These are phyloP conservation scores for Meloidogyne hapla DNA, from an alignment of 1,140 invertebrate species.

Conservation along the genomic window DNA sequence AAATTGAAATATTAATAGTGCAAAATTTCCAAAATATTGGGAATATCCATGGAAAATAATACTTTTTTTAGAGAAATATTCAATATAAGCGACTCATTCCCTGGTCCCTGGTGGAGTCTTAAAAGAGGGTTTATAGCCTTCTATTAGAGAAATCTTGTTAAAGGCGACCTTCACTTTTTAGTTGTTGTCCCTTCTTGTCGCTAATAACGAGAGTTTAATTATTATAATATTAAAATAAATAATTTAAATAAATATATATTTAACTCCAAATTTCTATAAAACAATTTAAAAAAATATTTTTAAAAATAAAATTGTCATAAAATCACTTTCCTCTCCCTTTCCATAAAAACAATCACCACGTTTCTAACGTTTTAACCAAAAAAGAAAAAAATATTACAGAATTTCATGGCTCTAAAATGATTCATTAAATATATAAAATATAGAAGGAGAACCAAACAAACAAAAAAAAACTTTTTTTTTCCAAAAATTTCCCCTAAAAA, in stretches of 20 bases:
- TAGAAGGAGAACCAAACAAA: background rate
- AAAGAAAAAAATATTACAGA: background rate
- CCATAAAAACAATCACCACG: constrained; percentile 5
- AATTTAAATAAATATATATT: background rate
- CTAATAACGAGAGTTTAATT: too few species aligned
- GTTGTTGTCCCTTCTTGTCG: too few species aligned
- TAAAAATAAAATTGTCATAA: background rate
- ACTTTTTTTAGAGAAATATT: too few species aligned
- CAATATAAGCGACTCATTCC: too few species aligned
- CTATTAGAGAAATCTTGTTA: too few species aligned
- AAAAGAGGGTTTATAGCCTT: too few species aligned
- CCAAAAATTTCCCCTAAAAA: background rate
- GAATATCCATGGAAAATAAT: too few species aligned
- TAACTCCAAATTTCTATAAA: background rate
- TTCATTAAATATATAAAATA: background rate
- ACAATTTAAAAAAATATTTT: background rate
- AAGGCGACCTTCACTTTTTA: too few species aligned
- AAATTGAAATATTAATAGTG: background rate
- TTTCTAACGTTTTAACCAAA: background rate
- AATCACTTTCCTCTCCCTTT: background rate
- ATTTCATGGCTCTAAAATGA: background rate
- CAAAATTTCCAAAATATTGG: too few species aligned
- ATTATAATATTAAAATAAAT: too few species aligned
- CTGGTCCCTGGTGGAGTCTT: too few species aligned
- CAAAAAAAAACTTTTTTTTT: constrained; percentile 9